Conservation (phyloP, 2,113 vertebrate genomes). For the Neolamprologus kungweensis region DNA sequence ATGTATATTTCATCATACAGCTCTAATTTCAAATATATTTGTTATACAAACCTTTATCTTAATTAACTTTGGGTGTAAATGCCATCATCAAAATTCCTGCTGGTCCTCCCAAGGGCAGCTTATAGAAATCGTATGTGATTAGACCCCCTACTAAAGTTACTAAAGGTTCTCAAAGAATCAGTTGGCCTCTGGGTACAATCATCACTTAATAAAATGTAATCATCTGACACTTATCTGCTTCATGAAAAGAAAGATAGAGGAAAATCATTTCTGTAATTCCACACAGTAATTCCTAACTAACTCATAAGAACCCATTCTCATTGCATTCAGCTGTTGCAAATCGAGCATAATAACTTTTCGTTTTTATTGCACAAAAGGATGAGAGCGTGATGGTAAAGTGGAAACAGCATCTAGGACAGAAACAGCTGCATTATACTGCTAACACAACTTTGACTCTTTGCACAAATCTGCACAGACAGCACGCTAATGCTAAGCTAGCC, state of each 20-base stretch:
- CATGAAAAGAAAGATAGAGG: background rate
- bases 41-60: conserved; percentile 11
- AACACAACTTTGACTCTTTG: background rate
- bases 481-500: background rate
- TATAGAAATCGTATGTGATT: background rate
- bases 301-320: background rate
- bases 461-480: background rate
- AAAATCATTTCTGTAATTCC: background rate
- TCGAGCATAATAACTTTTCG: background rate
- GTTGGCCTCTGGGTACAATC: background rate
- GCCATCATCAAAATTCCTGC: background rate
- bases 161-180: background rate
- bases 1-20: conserved; percentile 4
- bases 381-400: background rate
- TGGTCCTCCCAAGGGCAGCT: background rate
- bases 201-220: background rate
- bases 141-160: background rate
- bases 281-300: background rate
- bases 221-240: background rate
- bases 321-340: background rate
- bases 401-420: background rate
- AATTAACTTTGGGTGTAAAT: conserved; percentile 34
- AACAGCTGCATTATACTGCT: background rate
- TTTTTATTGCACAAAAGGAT: background rate
- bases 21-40: conserved; percentile 7